Conservation (phyloP, 2,113 vertebrate species). For the Cygnus atratus region DNA sequence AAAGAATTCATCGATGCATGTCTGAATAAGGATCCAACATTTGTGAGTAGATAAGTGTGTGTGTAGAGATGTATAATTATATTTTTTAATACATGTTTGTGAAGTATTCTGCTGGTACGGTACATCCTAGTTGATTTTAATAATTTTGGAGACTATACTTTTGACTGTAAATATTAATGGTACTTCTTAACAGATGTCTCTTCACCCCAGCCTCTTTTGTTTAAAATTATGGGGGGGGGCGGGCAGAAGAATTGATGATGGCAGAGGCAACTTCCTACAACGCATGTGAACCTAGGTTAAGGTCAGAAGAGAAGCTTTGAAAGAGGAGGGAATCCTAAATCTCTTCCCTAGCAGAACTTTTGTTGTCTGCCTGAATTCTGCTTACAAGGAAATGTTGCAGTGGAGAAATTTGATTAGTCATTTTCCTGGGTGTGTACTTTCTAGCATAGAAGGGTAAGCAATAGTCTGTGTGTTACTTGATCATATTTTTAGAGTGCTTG, state of each 20-base stretch:
- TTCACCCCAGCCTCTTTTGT: background rate
- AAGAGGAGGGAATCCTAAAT: background rate
- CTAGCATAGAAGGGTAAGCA: background rate
- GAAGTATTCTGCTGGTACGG: background rate
- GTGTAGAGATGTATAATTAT: background rate
- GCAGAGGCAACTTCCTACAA: background rate
- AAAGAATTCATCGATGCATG: constrained; percentile 93
- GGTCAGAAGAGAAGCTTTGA: background rate
- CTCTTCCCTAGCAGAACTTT: background rate
- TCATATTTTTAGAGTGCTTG: constrained; percentile 8
- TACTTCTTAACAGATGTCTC: background rate
- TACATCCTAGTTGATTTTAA: background rate
- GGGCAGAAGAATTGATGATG: background rate
- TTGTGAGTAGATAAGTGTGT: constrained; percentile 79
- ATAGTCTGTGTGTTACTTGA: background rate
- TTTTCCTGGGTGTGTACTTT: constrained; percentile 62
- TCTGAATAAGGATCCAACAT: constrained; percentile 91
- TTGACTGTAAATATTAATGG: background rate
- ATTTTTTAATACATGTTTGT: background rate
- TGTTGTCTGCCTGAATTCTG: background rate
- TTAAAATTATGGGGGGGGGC: background rate
- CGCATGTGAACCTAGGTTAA: background rate
- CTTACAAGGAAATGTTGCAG: constrained; percentile 26
- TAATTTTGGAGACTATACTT: background rate
- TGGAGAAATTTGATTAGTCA: constrained; percentile 55